phyloP scores from a whole-genome alignment of 2,888 invertebrate species.

The Plebejus melissa region DNA sequence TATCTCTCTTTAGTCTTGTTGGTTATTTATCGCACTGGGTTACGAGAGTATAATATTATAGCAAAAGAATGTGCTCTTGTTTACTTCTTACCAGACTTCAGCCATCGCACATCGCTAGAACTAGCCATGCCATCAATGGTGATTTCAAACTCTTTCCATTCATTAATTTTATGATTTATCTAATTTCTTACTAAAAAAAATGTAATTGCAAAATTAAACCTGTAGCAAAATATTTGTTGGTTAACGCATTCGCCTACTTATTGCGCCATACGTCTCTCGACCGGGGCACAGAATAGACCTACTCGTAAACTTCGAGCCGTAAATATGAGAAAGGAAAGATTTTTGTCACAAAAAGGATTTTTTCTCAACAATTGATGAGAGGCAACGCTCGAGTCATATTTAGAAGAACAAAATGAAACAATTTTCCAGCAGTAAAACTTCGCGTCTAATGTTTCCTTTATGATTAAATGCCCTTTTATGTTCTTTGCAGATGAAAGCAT shows the following conservation, averaged over 20 bases:
- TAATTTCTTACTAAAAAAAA: no score
- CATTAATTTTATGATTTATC: no score
- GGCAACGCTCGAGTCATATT: slow-evolving; percentile 39
- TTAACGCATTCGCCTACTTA: slow-evolving; percentile 32
- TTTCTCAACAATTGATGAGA: slow-evolving; percentile 47
- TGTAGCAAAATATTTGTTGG: neutral
- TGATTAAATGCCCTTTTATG: slow-evolving; percentile 25
- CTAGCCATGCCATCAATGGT: no score
- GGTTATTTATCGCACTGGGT: no score
- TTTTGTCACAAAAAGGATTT: slow-evolving; percentile 52
- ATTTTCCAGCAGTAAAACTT: slow-evolving; percentile 27
- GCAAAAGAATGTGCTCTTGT: no score
- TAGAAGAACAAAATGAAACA: slow-evolving; percentile 30
- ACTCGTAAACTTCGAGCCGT: slow-evolving; percentile 64
- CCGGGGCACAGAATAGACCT: slow-evolving; percentile 55
- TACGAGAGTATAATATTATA: no score
- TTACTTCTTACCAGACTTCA: no score
- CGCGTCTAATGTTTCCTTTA: slow-evolving; percentile 27
- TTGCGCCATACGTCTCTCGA: slow-evolving; percentile 30
- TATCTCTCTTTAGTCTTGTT: no score
- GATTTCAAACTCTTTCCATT: no score
- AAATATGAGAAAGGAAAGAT: slow-evolving; percentile 67
- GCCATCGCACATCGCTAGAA: no score
- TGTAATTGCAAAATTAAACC: no score
- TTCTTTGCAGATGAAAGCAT: slow-evolving; percentile 22